Evolutionary conservation across 2,113 vertebrate species (phyloP).

Genomic region (Oceanites oceanicus): DNA sequence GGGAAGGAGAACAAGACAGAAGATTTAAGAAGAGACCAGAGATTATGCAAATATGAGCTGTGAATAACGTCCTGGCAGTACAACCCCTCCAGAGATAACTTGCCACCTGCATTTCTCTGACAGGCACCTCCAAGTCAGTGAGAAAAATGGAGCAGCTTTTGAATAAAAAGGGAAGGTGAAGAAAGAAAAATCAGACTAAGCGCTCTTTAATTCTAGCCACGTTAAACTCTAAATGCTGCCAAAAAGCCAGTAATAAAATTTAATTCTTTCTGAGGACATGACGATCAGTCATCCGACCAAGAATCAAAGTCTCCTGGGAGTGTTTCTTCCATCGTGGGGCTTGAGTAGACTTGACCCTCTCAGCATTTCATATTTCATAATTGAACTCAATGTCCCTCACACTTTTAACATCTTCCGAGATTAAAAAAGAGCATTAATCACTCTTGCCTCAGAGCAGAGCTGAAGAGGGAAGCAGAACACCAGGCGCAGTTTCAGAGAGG

Average conservation of each 20-base stretch:
- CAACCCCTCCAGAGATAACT: slow-evolving; percentile 37
- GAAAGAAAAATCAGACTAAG: slow-evolving; percentile 25
- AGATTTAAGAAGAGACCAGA: slow-evolving; percentile 71
- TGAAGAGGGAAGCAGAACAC: background rate
- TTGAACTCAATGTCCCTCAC: slow-evolving; percentile 43
- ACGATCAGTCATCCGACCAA: slow-evolving; percentile 27
- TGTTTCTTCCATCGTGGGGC: background rate
- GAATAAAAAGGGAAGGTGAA: background rate
- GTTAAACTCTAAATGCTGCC: slow-evolving; percentile 51
- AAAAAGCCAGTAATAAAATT: slow-evolving; percentile 40
- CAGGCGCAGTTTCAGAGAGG: background rate
- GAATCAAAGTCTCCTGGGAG: slow-evolving; percentile 46
- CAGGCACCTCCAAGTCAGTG: background rate
- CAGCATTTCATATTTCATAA: slow-evolving; percentile 62
- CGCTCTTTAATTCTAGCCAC: slow-evolving; percentile 33
- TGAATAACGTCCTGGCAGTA: slow-evolving; percentile 71
- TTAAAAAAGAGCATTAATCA: slow-evolving; percentile 58
- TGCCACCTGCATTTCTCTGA: slow-evolving; percentile 49
- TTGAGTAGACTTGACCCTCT: slow-evolving; percentile 48
- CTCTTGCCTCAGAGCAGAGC: background rate
- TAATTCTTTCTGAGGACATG: slow-evolving; percentile 60
- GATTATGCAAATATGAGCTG: slow-evolving; percentile 82
- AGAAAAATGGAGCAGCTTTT: slow-evolving; percentile 15
- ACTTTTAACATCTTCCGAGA: slow-evolving; percentile 48
- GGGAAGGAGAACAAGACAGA: slow-evolving; percentile 33